Evolutionary conservation across 2,888 invertebrate species (phyloP).

Genomic region (Drosophila borborema): DNA sequence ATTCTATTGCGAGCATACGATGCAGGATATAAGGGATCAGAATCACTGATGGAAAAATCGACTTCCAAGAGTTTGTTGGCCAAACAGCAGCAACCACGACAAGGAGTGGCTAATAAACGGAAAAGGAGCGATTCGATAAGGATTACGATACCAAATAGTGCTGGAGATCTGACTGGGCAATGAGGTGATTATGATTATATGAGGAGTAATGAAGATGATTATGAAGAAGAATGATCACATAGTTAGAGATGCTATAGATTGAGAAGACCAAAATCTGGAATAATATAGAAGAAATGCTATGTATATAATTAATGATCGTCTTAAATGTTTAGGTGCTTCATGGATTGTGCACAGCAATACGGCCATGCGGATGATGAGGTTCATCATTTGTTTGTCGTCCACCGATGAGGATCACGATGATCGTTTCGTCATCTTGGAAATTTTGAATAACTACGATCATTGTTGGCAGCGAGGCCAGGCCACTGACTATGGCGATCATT

Average conservation of each 20-base stretch:
- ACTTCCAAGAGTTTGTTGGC: conserved; percentile 88
- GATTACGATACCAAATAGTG: conserved; percentile 93
- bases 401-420: conserved; percentile 95
- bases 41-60: conserved; percentile 94
- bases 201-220: neutral
- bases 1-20: conserved; percentile 91
- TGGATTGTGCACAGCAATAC: conserved; percentile 97
- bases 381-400: conserved; percentile 93
- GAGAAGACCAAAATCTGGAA: neutral
- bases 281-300: neutral
- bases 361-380: conserved; percentile 95
- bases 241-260: neutral
- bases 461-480: conserved; percentile 97
- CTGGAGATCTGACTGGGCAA: conserved; percentile 91
- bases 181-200: conserved; percentile 86
- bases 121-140: conserved; percentile 93
- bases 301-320: too few species aligned
- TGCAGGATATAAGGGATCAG: conserved; percentile 93
- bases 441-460: conserved; percentile 93
- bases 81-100: conserved; percentile 87
- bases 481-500: conserved; percentile 94
- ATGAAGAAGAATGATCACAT: neutral
- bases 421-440: conserved; percentile 91
- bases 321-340: conserved; percentile 87
- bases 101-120: conserved; percentile 90